phyloP scores from a whole-genome alignment of 2,113 vertebrate genomes.

The Cisticola juncidis region DNA sequence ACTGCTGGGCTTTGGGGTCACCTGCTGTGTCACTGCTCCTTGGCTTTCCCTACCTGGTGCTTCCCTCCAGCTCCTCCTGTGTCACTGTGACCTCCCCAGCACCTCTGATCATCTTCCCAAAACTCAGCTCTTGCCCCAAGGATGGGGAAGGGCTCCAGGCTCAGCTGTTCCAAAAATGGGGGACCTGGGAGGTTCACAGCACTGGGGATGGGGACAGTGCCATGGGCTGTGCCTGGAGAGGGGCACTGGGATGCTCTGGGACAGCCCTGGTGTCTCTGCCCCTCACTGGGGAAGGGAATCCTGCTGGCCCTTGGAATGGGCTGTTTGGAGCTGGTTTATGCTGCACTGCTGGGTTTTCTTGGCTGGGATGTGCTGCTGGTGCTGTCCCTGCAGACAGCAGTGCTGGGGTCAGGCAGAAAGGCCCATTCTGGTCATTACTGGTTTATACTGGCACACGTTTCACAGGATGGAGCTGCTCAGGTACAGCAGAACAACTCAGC shows the following conservation, averaged over 20 bases:
- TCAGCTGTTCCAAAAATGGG: fast-evolving
- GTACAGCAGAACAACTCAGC: neutral
- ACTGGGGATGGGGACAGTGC: fast-evolving
- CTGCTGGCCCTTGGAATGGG: neutral
- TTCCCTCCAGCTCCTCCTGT: neutral
- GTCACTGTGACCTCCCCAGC: neutral
- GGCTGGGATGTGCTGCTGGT: neutral
- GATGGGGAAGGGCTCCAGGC: neutral
- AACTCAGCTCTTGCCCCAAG: neutral
- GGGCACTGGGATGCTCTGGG: neutral
- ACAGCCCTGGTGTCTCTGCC: neutral
- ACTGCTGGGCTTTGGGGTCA: neutral
- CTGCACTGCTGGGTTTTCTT: neutral
- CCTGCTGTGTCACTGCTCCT: fast-evolving
- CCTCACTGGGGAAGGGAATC: neutral
- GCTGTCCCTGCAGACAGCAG: neutral
- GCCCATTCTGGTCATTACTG: neutral
- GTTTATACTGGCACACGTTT: fast-evolving
- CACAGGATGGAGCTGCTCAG: neutral
- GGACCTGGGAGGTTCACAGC: neutral
- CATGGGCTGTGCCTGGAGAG: neutral
- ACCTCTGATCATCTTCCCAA: neutral
- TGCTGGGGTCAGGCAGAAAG: neutral
- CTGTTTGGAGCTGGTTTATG: neutral
- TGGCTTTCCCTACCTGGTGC: fast-evolving